Evolutionary conservation across 2,113 vertebrate genomes (phyloP).

Genomic region (Phrynosoma blainvillii): DNA sequence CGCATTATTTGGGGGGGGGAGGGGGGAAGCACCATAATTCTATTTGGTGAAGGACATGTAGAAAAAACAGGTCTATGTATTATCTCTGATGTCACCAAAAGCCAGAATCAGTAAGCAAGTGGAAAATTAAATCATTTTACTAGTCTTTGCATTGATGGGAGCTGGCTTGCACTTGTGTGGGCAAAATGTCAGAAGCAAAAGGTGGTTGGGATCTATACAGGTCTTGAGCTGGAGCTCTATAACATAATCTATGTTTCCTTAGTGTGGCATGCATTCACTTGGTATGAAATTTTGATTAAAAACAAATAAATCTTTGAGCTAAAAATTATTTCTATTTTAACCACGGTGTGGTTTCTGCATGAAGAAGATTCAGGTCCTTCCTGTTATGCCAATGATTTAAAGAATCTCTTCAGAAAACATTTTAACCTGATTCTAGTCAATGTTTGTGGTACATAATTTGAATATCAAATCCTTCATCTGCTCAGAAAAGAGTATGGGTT

Average conservation of each 20-base stretch:
- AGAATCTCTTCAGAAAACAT: conserved; percentile 35
- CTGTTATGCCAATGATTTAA: conserved; percentile 26
- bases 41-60: not conserved
- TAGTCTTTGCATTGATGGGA: not conserved
- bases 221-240: not conserved
- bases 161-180: not conserved
- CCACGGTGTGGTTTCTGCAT: rapidly evolving
- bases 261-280: not conserved
- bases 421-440: conserved; percentile 13
- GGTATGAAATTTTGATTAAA: not conserved
- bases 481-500: conserved; percentile 36
- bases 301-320: too few relatives aligned
- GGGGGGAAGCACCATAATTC: not conserved
- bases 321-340: not conserved
- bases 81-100: not conserved
- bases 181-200: not conserved
- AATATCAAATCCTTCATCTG: conserved; percentile 33
- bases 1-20: not conserved
- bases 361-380: conserved; percentile 11
- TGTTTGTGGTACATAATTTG: conserved; percentile 38
- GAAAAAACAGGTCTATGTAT: not conserved
- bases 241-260: not conserved
- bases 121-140: not conserved
- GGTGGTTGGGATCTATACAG: too few relatives aligned
- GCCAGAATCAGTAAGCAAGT: not conserved